phyloP scores from a whole-genome alignment of 2,113 vertebrate genomes.

The Chaenocephalus aceratus region DNA sequence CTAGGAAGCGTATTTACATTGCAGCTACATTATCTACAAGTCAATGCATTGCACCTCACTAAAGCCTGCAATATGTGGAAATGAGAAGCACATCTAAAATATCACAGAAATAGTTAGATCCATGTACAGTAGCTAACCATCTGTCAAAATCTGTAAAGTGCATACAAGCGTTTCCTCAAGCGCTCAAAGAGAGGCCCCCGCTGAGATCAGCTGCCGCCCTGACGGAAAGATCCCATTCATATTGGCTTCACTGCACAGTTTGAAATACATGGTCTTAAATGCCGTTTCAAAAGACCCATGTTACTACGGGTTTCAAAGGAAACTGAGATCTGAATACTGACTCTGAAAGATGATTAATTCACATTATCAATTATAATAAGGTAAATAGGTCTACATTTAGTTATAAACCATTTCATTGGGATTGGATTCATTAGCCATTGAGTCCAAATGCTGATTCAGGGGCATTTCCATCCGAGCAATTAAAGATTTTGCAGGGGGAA shows the following conservation, averaged over 20 bases:
- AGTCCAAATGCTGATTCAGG: conserved; percentile 43
- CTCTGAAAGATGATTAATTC: not conserved
- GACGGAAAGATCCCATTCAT: conserved; percentile 39
- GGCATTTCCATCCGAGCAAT: conserved; percentile 29
- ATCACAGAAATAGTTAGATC: not conserved
- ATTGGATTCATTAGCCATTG: conserved; percentile 19
- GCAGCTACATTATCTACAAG: not conserved
- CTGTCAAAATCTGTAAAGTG: conserved; percentile 12
- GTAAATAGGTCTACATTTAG: conserved; percentile 10
- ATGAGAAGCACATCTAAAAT: not conserved
- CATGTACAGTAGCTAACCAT: not conserved
- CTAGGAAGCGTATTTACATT: not conserved
- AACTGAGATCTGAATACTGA: conserved; percentile 11
- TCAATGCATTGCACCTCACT: not conserved
- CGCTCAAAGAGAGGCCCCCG: conserved; percentile 2
- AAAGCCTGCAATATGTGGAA: not conserved
- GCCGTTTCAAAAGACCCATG: conserved; percentile 28
- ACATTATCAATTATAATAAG: conserved; percentile 4
- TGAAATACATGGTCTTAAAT: conserved; percentile 30
- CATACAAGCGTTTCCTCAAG: conserved; percentile 29
- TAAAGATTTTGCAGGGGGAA: conserved; percentile 32
- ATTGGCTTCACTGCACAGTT: conserved; percentile 31
- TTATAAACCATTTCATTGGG: conserved; percentile 25
- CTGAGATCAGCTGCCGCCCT: conserved; percentile 50
- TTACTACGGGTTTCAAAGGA: conserved; percentile 32